These are phyloP conservation scores for Dryoscopus gambensis DNA, from an alignment of 2,113 vertebrate species.

Conservation along the genomic window DNA sequence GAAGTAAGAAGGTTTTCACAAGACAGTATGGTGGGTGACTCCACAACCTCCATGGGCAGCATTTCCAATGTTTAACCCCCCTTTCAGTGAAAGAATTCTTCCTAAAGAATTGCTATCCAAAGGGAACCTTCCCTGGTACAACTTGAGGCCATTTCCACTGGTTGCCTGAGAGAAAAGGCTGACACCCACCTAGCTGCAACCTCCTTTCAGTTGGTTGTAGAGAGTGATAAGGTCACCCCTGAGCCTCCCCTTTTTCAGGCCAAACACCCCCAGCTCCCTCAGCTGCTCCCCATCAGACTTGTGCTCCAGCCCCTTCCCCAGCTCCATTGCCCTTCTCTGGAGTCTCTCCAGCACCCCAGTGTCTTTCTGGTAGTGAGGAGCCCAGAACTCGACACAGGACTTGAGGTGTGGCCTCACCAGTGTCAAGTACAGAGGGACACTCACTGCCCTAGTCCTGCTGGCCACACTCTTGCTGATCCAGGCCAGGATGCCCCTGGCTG, in stretches of 20 bases:
- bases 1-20: neutral
- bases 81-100: neutral
- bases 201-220: neutral
- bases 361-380: neutral
- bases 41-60: neutral
- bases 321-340: neutral
- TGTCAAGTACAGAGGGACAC: neutral
- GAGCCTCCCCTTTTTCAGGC: neutral
- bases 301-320: neutral
- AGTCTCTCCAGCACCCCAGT: neutral
- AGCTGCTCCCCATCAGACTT: neutral
- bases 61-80: neutral
- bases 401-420: neutral
- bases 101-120: neutral
- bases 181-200: neutral
- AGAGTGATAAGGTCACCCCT: neutral
- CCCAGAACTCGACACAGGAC: accelerated
- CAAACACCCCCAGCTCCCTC: neutral
- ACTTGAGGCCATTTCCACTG: neutral
- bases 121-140: neutral
- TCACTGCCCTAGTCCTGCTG: neutral
- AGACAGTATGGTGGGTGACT: neutral
- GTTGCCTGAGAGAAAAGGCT: neutral
- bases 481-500: neutral
- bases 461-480: neutral